Base-by-base conservation (phyloP, 2,888 invertebrate genomes). In the Agrochola litura region DNA sequence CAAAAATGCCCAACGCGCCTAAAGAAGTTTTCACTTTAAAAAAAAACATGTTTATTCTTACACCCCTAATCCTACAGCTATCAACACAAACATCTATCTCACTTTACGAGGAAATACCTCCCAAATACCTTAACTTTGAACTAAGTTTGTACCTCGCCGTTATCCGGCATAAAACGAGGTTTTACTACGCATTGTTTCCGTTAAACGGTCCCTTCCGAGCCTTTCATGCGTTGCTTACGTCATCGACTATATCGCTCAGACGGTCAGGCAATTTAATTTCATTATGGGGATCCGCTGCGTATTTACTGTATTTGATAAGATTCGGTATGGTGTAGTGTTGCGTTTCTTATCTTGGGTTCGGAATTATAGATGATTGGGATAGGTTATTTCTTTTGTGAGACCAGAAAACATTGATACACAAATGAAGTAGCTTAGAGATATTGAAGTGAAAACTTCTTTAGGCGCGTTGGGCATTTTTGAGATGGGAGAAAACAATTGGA, bases 141-240 rank as follows among this genome's bases (percentile, higher is more conserved):
- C 72, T 76, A 83, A 76, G 63, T 88, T 52, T 66, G 61, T 63
- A 70, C 56, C 67, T 65, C 70, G 61, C 72, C 65, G 69, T 71
- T 66, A 67, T 52, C 65, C 70, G 81, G 76, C 73, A 81, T 77
- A 43, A 73, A 89, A 85, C 73, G 71, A 66, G 77, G 16, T 76
- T 87, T 83, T 69, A 84, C 67, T 80, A 73, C 79, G 79, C 86
- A 84, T 83, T 86, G 88, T 88, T 87, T 88, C 81, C 84, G 75
- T 69, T 81, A 81, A 86, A 72, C 77, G 77, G 37, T 82, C 89
- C 88, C 84, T 83, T 78, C 79, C 69, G 77, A 83, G 66, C 79
- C 82, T 80, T 87, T 86, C 84, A 89, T 77, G 58, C 52, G 73
- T 54, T 75, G 89, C 86, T 84, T 82, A 86, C 88, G 86, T 88